Conservation (phyloP, 2,888 invertebrate genomes). For the Ecliptopera silaceata region DNA sequence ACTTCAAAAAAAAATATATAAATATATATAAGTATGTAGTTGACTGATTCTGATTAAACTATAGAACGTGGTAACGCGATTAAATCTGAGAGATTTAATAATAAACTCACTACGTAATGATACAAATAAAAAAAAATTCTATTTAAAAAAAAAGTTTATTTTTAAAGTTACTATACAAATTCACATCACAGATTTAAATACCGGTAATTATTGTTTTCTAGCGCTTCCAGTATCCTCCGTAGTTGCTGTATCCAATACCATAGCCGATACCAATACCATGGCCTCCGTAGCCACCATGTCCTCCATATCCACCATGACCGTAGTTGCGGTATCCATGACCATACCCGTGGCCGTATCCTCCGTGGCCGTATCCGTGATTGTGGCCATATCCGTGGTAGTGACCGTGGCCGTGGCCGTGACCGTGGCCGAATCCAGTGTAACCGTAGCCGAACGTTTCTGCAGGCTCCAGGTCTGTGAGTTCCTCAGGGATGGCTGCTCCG, state of each 20-base stretch:
- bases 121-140: neutral
- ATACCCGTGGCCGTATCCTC: conserved; percentile 9
- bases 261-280: conserved; percentile 19
- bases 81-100: no score
- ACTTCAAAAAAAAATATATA: no score
- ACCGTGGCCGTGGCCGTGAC: conserved; percentile 22
- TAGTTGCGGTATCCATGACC: conserved; percentile 25
- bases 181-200: conserved; percentile 41
- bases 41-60: no score
- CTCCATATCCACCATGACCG: no score
- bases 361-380: conserved; percentile 21
- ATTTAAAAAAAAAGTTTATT: conserved; percentile 13
- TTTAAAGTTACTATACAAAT: conserved; percentile 20
- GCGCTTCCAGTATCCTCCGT: conserved; percentile 30
- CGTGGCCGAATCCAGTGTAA: conserved; percentile 2
- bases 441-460: conserved; percentile 37
- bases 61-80: no score
- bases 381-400: conserved; percentile 17
- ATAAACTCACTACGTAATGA: no score
- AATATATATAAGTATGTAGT: no score
- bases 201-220: conserved; percentile 18
- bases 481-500: conserved; percentile 47
- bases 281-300: conserved; percentile 27
- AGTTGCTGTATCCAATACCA: conserved; percentile 26
- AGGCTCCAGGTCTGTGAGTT: conserved; percentile 36